Evolutionary conservation across 2,113 vertebrate species (phyloP).

Genomic region (Burhinus oedicnemus): DNA sequence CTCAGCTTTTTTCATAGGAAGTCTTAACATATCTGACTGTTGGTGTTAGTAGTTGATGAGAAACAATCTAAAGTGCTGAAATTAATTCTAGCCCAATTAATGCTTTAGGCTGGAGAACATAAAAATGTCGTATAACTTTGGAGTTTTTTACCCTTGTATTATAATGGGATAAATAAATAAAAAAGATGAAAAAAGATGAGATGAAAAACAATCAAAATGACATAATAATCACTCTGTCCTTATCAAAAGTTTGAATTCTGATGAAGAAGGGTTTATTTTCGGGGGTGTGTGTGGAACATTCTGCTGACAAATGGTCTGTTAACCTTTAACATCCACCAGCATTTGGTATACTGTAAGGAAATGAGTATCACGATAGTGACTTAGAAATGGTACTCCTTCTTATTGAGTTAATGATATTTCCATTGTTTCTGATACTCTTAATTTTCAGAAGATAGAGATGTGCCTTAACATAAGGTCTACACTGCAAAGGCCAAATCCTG

Average conservation of each 20-base stretch:
- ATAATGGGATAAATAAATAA: background rate
- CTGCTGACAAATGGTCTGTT: background rate
- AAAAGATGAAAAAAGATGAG: no score
- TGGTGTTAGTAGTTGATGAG: background rate
- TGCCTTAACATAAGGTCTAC: background rate
- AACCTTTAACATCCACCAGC: background rate
- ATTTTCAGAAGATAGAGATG: background rate
- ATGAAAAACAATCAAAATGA: background rate
- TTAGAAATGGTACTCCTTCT: background rate
- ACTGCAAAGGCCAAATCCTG: background rate
- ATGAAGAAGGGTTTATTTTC: background rate
- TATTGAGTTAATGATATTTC: background rate
- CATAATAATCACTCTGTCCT: background rate
- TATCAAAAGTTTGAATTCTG: background rate
- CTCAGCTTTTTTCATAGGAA: background rate
- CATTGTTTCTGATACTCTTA: background rate
- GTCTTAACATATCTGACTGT: background rate
- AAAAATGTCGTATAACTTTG: background rate
- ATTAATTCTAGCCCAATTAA: background rate
- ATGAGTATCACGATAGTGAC: background rate
- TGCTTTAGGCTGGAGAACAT: background rate
- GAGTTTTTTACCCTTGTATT: background rate
- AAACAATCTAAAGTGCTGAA: background rate
- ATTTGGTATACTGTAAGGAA: background rate
- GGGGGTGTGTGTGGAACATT: rapidly evolving